Base-by-base conservation (phyloP, 2,888 invertebrate species). In the Ganaspis brasiliensis region DNA sequence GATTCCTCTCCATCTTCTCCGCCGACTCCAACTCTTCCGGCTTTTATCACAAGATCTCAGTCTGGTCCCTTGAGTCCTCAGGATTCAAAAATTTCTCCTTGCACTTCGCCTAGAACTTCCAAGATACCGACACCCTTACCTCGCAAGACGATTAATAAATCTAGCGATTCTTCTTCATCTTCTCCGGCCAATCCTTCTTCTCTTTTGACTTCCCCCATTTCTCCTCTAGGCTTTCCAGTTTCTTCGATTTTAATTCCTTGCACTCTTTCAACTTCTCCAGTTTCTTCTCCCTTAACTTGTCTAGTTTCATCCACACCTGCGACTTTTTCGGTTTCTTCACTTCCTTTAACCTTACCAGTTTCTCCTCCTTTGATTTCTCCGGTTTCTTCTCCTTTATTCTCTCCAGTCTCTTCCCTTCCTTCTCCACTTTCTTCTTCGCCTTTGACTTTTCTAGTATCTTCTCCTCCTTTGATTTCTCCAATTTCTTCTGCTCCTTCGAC, bases 121-220 rank as follows among this genome's bases (percentile, higher is more conserved):
- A 91, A 91, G 72, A 91, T 91, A 67, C 91, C 91, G 0, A 91
- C 91, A 0, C 89, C 90, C 0, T 81, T 91, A 37, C 87, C 91
- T 4, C 87, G 91, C 4, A 91, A 90, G 74, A 83, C 84, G 1
- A 71, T 86, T 4, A 71, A 63, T 10, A 35, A 81, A 5, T 83
- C 84, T 0, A 4, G 14, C 4, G 45, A 14, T 14, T 12, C 12
- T 14, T 45, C 80, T 6, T 76, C 81, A 4, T 81, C 80, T 52
- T 35, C 35, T 61, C 35, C 31, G 8, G 19, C 37, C 19, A 12
- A 19, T 21, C 79, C 85, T 40, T 77, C 76, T 1, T 81, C 83
- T 10, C 81, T 80, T 21, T 71, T 80, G 9, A 81, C 82, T 19
- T 77, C 83, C 1, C 80, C 83, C 0, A 76, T 73, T 16, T 67